Evolutionary conservation across 1,140 invertebrate species (phyloP).

Genomic region (Reticulitermes speratus): DNA sequence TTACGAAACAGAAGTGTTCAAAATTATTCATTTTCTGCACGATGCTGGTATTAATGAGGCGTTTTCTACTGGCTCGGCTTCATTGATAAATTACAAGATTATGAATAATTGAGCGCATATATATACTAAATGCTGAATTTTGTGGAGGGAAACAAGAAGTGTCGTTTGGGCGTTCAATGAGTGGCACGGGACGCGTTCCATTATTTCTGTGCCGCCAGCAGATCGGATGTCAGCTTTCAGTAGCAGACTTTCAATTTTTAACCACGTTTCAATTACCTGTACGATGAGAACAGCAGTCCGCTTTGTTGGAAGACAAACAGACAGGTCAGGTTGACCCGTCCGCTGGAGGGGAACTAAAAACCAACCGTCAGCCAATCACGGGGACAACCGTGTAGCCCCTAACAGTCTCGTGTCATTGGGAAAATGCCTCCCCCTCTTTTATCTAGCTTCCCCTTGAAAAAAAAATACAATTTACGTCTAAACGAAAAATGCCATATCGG

Average conservation of each 20-base stretch:
- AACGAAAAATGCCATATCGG: constrained; percentile 23
- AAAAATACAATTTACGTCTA: constrained; percentile 23
- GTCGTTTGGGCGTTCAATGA: not conserved
- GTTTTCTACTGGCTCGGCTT: not conserved
- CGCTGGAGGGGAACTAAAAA: constrained; percentile 14
- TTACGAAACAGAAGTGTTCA: not conserved
- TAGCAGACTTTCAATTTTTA: constrained; percentile 27
- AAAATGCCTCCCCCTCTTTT: constrained; percentile 20
- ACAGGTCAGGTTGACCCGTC: constrained; percentile 23
- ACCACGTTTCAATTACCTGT: constrained; percentile 27
- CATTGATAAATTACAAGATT: not conserved
- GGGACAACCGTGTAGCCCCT: not conserved
- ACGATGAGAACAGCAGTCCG: constrained; percentile 24
- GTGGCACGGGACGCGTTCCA: not conserved
- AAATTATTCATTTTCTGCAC: constrained; percentile 2
- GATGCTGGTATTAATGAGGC: not conserved
- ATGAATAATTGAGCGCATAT: not conserved
- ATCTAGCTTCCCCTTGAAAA: constrained; percentile 13
- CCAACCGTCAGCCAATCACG: constrained; percentile 19
- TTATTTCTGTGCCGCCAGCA: not conserved
- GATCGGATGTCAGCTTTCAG: constrained; percentile 15
- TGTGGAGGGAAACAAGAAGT: not conserved
- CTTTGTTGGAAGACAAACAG: constrained; percentile 29
- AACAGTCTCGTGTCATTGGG: constrained; percentile 7
- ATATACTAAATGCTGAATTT: not conserved